Evolutionary conservation across 92 coral and sea anemone species (phyloP).

Genomic region (Meandrina meandrites): DNA sequence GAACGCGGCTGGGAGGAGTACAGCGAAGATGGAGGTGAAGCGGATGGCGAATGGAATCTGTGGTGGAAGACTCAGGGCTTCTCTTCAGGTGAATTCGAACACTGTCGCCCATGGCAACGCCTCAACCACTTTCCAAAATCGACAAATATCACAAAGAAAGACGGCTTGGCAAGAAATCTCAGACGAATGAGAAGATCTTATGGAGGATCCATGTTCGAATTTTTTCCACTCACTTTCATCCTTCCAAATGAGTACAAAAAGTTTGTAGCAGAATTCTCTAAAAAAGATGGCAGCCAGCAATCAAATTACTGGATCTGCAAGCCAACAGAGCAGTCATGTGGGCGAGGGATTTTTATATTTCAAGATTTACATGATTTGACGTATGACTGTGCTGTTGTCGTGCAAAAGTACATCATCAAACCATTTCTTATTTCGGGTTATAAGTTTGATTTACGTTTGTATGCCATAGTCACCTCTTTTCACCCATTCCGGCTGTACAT

Average conservation of each 20-base stretch:
- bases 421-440: slow-evolving; percentile 85
- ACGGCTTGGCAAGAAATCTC: slow-evolving; percentile 81
- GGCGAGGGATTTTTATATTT: slow-evolving; percentile 81
- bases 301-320: slow-evolving; percentile 81
- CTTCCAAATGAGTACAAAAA: slow-evolving; percentile 83
- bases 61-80: slow-evolving; percentile 93
- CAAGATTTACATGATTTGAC: slow-evolving; percentile 73
- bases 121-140: slow-evolving; percentile 89
- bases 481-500: slow-evolving; percentile 74
- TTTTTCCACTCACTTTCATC: slow-evolving; percentile 74
- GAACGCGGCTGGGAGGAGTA: slow-evolving; percentile 87
- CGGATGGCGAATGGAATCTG: slow-evolving; percentile 70
- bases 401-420: slow-evolving; percentile 75
- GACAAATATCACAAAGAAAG: slow-evolving; percentile 75
- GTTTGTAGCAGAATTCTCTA: slow-evolving; percentile 84
- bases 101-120: slow-evolving; percentile 91
- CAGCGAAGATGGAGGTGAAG: slow-evolving; percentile 52
- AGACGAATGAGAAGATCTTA: slow-evolving; percentile 81
- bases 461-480: slow-evolving; percentile 81
- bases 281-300: slow-evolving; percentile 43
- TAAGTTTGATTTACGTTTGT: slow-evolving; percentile 79
- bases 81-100: slow-evolving; percentile 76
- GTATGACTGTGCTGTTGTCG: slow-evolving; percentile 86
- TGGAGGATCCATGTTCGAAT: slow-evolving; percentile 70
- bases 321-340: slow-evolving; percentile 84